These are phyloP conservation scores for Paramormyrops kingsleyae DNA, from an alignment of 2,113 vertebrate genomes.

Conservation along the genomic window DNA sequence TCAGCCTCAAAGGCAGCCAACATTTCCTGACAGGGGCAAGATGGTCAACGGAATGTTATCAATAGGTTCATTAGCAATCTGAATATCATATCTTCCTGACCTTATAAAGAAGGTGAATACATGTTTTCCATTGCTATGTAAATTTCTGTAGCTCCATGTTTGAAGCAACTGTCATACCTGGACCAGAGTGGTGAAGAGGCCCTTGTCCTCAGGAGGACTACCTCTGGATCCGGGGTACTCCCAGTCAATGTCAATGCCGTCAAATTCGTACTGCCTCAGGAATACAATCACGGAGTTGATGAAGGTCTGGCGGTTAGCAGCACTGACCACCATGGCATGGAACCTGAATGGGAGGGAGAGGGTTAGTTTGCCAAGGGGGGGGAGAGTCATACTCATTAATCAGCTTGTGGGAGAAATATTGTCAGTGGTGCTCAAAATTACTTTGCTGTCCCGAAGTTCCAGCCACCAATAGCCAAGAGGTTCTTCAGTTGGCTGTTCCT, in stretches of 20 bases:
- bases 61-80: not conserved
- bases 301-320: slow-evolving; percentile 53
- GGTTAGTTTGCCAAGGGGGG: not conserved
- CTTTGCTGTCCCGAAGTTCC: slow-evolving; percentile 60
- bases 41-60: not conserved
- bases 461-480: slow-evolving; percentile 57
- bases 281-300: slow-evolving; percentile 49
- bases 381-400: not conserved
- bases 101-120: not conserved
- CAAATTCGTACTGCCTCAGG: slow-evolving; percentile 50
- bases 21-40: slow-evolving; percentile 50
- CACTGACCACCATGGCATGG: slow-evolving; percentile 47
- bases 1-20: slow-evolving; percentile 63
- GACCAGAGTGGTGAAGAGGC: slow-evolving; percentile 47
- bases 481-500: slow-evolving; percentile 61
- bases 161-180: slow-evolving; percentile 38
- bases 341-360: slow-evolving; percentile 38
- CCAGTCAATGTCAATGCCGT: slow-evolving; percentile 60
- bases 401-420: not conserved
- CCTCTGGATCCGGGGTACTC: slow-evolving; percentile 58
- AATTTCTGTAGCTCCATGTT: too few relatives aligned
- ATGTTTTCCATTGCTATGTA: not conserved
- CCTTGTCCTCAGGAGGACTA: slow-evolving; percentile 51
- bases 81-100: not conserved
- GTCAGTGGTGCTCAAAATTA: slow-evolving; percentile 28